Percentiles rank a stretch among this genome's conserved stretches.
phyloP scores from a whole-genome alignment of 1,140 invertebrate genomes.

The Achatina immaculata region DNA sequence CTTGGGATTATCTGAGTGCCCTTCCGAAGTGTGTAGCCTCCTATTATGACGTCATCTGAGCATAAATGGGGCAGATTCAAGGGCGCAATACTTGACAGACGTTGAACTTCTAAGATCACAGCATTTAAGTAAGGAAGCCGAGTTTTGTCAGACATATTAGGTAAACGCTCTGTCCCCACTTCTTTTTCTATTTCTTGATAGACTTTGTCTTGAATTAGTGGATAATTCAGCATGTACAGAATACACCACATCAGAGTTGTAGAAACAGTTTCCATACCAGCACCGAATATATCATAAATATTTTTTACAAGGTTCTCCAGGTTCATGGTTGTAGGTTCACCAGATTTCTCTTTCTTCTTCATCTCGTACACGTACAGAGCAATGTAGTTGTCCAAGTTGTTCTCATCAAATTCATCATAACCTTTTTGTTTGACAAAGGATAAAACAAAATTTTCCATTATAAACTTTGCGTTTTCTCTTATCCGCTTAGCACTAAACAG shows the following conservation, averaged over 20 bases:
- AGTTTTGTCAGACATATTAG: too few species aligned
- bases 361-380: not conserved
- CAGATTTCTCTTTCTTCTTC: not conserved
- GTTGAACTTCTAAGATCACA: too few species aligned
- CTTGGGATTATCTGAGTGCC: too few species aligned
- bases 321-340: not conserved
- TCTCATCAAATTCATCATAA: too few species aligned
- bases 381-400: slow-evolving; percentile 10
- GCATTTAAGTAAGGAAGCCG: too few species aligned
- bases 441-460: not conserved
- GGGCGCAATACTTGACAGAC: too few species aligned
- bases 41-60: too few species aligned
- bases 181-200: slow-evolving; percentile 80
- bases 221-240: slow-evolving; percentile 79
- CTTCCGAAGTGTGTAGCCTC: too few species aligned
- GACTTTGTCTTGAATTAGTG: not conserved
- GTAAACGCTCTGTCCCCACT: not conserved
- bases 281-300: slow-evolving; percentile 83
- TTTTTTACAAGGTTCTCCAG: not conserved
- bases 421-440: too few species aligned
- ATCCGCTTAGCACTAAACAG: not conserved
- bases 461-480: not conserved
- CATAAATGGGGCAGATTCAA: too few species aligned
- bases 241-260: slow-evolving; percentile 87
- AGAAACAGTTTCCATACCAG: slow-evolving; percentile 88